Base-by-base conservation (phyloP, 92 coral and sea anemone genomes). In the Siderastrea siderea region DNA sequence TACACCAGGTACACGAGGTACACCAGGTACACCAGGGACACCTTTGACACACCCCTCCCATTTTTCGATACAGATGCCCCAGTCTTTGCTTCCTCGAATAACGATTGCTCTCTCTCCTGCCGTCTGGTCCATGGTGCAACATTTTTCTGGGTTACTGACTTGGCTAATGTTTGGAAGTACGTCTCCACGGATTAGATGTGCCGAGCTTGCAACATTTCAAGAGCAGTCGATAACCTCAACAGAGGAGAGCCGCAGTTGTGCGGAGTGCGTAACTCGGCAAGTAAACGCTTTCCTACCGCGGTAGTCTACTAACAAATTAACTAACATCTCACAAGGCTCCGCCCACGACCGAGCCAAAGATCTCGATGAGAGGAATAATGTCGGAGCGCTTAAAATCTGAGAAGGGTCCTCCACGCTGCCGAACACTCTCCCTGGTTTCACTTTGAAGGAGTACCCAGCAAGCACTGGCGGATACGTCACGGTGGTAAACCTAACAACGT, bases 21-120 rank as follows among this genome's bases (percentile, higher is more conserved):
- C n/a, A n/a, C n/a, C 74, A 14, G 90, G 60, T 9, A 82, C 81
- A n/a, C 92, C 95, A 47, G 89, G 81, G 2, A 82, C 91, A 64
- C 93, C 85, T 47, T 83, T 82, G 8, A 63, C 87, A 76, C 67
- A 58, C 12, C 95, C 98, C 15, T 87, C 59, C 98, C 98, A 94
- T 75, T 85, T 87, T 66, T 95, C 98, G n/a, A 90, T 62, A 45
- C 93, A 91, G 26, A 92, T 86, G 15, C 95, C 95, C 98, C 98
- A 94, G 89, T 94, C 98, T 53, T 81, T 86, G 43, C 91, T 87
- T 7, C 98, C 98, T 85, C 98, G 86, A 43, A 94, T 70, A 50
- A 94, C 72, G 59, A 94, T 75, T 26, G 95, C 97, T 60, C 96
- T 85, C 50, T 94, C 96, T 78, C 90, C 90, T 1, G 38, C 72